Evolutionary conservation across 2,113 vertebrate genomes (phyloP).

Genomic region (Antechinus flavipes): DNA sequence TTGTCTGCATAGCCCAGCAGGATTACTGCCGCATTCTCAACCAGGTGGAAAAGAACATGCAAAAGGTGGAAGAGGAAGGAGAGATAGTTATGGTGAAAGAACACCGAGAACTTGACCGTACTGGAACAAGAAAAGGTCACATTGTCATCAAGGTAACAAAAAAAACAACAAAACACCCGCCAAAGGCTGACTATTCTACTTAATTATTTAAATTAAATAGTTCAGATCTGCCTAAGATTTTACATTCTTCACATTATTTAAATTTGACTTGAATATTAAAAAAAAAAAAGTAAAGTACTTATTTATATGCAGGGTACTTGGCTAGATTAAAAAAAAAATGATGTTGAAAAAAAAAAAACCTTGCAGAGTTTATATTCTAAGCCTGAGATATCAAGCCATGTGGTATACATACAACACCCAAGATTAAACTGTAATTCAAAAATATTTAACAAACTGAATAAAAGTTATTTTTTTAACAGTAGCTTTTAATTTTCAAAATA

Average conservation of each 20-base stretch:
- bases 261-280: neutral
- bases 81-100: constrained; percentile 99
- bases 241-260: neutral
- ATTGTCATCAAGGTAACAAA: constrained; percentile 97
- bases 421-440: neutral
- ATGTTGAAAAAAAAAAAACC: too few species aligned
- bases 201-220: neutral
- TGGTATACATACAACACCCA: neutral
- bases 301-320: neutral
- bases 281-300: too few species aligned
- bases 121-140: constrained; percentile 98
- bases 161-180: neutral
- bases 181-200: neutral
- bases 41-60: constrained; percentile 99
- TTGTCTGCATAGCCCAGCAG: constrained; percentile 99
- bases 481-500: too few species aligned
- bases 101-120: constrained; percentile 97
- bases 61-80: constrained; percentile 98
- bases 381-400: neutral
- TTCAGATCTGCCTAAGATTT: neutral
- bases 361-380: neutral
- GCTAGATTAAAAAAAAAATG: neutral
- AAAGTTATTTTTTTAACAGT: neutral
- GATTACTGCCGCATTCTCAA: constrained; percentile 99
- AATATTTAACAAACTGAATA: neutral